A percentile compares a stretch with the other conserved stretches of the same genome.
These are phyloP conservation scores for Julus scanicus DNA, from an alignment of 2,888 invertebrate species.

Conservation along the genomic window DNA sequence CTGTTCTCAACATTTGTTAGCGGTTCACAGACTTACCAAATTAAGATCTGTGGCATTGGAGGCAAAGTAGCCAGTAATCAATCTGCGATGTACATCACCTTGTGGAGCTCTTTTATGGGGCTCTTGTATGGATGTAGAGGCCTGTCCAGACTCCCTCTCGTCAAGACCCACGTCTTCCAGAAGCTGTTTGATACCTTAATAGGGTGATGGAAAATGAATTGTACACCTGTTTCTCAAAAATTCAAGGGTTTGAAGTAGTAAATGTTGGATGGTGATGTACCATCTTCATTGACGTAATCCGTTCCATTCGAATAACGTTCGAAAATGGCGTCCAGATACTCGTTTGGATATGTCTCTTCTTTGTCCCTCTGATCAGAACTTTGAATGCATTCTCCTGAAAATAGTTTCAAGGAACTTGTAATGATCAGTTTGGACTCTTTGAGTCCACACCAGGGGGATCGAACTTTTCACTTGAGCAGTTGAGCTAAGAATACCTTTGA, in stretches of 20 bases:
- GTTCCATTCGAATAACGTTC: not conserved
- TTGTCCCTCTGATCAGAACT: not conserved
- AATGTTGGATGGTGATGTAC: not conserved
- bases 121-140: too few relatives aligned
- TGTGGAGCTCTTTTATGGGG: too few relatives aligned
- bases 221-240: too few relatives aligned
- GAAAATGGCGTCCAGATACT: not conserved
- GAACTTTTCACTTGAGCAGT: too few relatives aligned
- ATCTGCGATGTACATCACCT: too few relatives aligned
- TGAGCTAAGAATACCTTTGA: not conserved
- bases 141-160: not conserved
- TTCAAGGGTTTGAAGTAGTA: too few relatives aligned
- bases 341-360: not conserved
- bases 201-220: too few relatives aligned
- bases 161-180: not conserved
- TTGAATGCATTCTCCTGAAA: not conserved
- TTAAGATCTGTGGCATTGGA: not conserved
- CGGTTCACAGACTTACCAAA: not conserved
- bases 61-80: not conserved
- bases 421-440: not conserved
- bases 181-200: not conserved
- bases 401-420: not conserved
- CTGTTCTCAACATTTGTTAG: too few relatives aligned
- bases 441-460: too few relatives aligned
- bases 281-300: not conserved